A percentile compares a stretch with the other conserved stretches of the same genome.
Evolutionary conservation across 2,888 invertebrate species (phyloP).

Genomic region (Oligia strigilis): DNA sequence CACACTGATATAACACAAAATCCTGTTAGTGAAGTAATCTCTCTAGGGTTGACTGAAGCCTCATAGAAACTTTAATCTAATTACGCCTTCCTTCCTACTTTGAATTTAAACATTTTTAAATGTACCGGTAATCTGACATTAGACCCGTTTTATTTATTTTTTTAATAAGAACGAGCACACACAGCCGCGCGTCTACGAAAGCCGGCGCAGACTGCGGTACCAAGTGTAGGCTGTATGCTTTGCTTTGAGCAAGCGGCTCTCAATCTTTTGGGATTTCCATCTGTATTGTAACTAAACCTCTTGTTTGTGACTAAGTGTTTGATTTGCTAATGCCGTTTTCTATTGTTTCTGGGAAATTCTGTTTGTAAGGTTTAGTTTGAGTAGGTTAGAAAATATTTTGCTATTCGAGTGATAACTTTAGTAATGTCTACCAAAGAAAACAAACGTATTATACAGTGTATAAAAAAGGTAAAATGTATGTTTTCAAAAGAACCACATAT

Average conservation of each 20-base stretch:
- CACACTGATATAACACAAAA: slow-evolving; percentile 70
- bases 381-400: slow-evolving; percentile 29
- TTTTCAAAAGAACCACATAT: neutral
- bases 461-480: neutral
- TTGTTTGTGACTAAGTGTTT: slow-evolving; percentile 57
- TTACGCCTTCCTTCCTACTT: slow-evolving; percentile 71
- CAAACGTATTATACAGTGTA: neutral
- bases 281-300: slow-evolving; percentile 47
- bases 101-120: slow-evolving; percentile 57
- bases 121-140: slow-evolving; percentile 50
- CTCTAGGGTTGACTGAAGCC: slow-evolving; percentile 80
- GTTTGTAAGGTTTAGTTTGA: slow-evolving; percentile 31
- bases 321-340: slow-evolving; percentile 55
- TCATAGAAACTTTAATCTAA: slow-evolving; percentile 76
- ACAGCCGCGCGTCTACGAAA: slow-evolving; percentile 74
- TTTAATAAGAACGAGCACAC: slow-evolving; percentile 53
- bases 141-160: slow-evolving; percentile 45
- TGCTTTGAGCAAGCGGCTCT: slow-evolving; percentile 76
- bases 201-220: slow-evolving; percentile 69
- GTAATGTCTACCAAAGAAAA: neutral
- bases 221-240: slow-evolving; percentile 76
- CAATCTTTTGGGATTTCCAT: slow-evolving; percentile 74
- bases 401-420: neutral
- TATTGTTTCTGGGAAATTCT: slow-evolving; percentile 44
- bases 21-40: slow-evolving; percentile 76